Conservation (phyloP, 1,140 invertebrate species). For the Drosophila cardini region DNA sequence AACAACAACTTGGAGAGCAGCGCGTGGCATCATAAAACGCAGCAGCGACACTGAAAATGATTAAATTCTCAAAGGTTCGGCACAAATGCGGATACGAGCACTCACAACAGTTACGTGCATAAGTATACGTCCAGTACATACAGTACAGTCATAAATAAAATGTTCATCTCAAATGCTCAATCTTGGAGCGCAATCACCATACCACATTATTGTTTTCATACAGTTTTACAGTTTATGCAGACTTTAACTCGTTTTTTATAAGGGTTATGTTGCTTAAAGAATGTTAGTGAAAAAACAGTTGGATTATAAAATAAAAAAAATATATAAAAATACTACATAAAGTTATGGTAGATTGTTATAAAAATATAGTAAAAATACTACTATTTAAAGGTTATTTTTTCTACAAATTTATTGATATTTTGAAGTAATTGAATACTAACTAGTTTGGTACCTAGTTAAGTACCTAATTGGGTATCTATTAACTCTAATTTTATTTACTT, state of each 20-base stretch:
- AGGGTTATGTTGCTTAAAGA: too few species aligned
- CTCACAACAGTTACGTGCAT: not conserved
- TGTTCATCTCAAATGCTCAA: slow-evolving; percentile 29
- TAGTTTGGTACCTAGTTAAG: too few species aligned
- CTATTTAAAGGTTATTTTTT: too few species aligned
- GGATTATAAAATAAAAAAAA: too few species aligned
- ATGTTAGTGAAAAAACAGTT: too few species aligned
- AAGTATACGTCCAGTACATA: slow-evolving; percentile 26
- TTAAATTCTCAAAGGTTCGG: slow-evolving; percentile 49
- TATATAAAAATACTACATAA: too few species aligned
- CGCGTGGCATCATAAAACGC: slow-evolving; percentile 53
- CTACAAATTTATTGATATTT: too few species aligned
- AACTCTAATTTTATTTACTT: too few species aligned
- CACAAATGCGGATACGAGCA: slow-evolving; percentile 13
- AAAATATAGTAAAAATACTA: too few species aligned
- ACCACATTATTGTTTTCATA: not conserved
- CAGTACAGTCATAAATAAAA: slow-evolving; percentile 36
- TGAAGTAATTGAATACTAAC: too few species aligned
- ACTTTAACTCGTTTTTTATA: not conserved
- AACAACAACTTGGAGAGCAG: not conserved
- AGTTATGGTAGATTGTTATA: too few species aligned
- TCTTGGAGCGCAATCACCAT: slow-evolving; percentile 6
- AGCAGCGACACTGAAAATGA: slow-evolving; percentile 52
- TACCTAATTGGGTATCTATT: too few species aligned
- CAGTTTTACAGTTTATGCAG: not conserved